phyloP scores from a whole-genome alignment of 2,888 invertebrate genomes.

The Acleris emargana region DNA sequence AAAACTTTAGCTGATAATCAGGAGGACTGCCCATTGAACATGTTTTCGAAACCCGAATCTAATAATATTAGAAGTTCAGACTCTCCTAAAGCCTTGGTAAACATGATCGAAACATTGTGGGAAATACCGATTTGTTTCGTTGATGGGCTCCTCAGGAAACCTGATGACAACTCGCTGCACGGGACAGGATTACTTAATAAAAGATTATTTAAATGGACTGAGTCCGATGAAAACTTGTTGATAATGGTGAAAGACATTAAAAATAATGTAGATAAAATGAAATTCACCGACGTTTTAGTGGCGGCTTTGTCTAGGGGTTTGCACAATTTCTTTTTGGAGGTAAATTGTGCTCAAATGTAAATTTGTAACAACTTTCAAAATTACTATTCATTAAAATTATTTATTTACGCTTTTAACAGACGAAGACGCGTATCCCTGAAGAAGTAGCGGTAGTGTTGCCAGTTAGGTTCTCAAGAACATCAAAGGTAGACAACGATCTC shows the following conservation, averaged over 20 bases:
- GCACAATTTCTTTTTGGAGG: conserved; percentile 67
- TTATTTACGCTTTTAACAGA: conserved; percentile 47
- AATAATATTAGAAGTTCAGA: conserved; percentile 38
- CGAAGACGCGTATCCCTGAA: conserved; percentile 53
- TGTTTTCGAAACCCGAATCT: conserved; percentile 48
- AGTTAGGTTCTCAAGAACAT: conserved; percentile 52
- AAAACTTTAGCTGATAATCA: conserved; percentile 69
- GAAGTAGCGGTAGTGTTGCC: conserved; percentile 62
- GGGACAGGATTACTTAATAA: conserved; percentile 68
- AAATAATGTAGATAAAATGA: conserved; percentile 52
- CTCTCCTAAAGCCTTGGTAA: conserved; percentile 45
- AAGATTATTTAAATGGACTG: conserved; percentile 69
- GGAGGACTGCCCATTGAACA: conserved; percentile 41
- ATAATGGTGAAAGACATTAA: conserved; percentile 63
- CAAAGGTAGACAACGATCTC: conserved; percentile 41
- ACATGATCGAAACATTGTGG: conserved; percentile 51
- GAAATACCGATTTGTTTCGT: conserved; percentile 55
- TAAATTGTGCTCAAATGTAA: conserved; percentile 43
- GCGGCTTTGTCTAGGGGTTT: conserved; percentile 76
- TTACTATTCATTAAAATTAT: not conserved
- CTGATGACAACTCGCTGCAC: conserved; percentile 72
- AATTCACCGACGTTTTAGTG: conserved; percentile 75
- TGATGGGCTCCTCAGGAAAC: conserved; percentile 53
- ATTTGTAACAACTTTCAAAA: conserved; percentile 24
- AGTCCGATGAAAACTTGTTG: conserved; percentile 62